These are phyloP conservation scores for Thysanoteuthis rhombus DNA, from an alignment of 2,888 invertebrate species.

Conservation along the genomic window DNA sequence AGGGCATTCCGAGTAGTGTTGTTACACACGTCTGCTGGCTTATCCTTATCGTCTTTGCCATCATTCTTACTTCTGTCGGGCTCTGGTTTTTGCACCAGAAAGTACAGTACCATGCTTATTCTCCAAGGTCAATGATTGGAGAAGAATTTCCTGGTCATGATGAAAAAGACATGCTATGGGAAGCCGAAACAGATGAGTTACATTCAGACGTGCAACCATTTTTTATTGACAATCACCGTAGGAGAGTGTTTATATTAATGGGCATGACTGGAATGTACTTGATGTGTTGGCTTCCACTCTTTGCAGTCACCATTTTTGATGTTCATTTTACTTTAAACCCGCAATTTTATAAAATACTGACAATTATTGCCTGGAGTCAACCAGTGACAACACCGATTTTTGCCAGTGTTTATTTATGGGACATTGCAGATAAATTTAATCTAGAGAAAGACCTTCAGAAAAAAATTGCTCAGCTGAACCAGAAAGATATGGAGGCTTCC, in stretches of 20 bases:
- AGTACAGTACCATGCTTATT: constrained; percentile 44
- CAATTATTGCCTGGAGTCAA: constrained; percentile 65
- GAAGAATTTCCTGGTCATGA: constrained; percentile 45
- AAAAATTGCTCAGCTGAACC: constrained; percentile 52
- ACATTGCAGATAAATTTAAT: constrained; percentile 47
- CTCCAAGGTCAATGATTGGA: not conserved
- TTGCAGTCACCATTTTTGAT: constrained; percentile 79
- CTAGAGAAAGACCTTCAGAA: constrained; percentile 50
- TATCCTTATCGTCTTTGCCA: constrained; percentile 85
- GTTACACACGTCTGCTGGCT: constrained; percentile 92
- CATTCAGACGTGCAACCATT: constrained; percentile 39
- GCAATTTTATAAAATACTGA: constrained; percentile 63
- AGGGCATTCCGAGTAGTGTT: constrained; percentile 88
- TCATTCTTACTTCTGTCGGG: constrained; percentile 84
- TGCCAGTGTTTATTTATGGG: constrained; percentile 55
- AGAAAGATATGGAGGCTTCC: constrained; percentile 26
- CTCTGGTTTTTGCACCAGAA: constrained; percentile 79
- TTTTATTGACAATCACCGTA: constrained; percentile 38
- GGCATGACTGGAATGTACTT: constrained; percentile 73
- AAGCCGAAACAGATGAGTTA: constrained; percentile 32
- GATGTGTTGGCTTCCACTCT: constrained; percentile 90
- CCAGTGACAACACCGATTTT: constrained; percentile 64
- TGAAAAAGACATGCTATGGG: not conserved
- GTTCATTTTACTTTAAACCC: constrained; percentile 57
- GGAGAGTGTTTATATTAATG: constrained; percentile 52